Conservation (phyloP, 2,113 vertebrate species). For the Pteronura brasiliensis region DNA sequence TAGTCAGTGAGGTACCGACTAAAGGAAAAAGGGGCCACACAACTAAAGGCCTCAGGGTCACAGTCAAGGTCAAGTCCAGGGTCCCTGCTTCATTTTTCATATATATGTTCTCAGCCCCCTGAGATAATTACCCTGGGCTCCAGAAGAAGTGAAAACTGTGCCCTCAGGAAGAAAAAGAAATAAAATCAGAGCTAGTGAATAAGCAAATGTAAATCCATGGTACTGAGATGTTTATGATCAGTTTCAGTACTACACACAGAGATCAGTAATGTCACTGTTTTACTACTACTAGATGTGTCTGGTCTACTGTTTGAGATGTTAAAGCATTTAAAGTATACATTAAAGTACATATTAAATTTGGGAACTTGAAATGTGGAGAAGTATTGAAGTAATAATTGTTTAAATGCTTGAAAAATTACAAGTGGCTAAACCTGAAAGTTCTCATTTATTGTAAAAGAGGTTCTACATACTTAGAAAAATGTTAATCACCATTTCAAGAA, state of each 20-base stretch:
- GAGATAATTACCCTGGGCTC: not conserved
- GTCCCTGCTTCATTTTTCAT: not conserved
- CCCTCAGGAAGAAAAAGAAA: not conserved
- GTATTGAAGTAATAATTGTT: not conserved
- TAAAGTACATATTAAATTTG: not conserved
- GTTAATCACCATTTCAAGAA: not conserved
- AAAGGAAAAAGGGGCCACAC: not conserved
- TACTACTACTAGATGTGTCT: not conserved
- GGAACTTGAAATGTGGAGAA: not conserved
- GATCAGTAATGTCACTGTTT: not conserved
- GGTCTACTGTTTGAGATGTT: not conserved
- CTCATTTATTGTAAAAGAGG: not conserved
- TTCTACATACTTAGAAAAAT: constrained; percentile 13
- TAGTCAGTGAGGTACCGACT: not conserved
- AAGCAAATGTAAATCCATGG: not conserved
- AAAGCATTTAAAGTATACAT: not conserved
- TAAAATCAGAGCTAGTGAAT: not conserved
- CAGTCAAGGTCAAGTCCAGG: not conserved
- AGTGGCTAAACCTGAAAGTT: not conserved
- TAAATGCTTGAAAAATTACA: not conserved
- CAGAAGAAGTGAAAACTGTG: not conserved
- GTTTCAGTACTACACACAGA: not conserved
- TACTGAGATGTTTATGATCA: not conserved
- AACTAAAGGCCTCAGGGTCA: not conserved
- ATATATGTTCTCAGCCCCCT: not conserved